A percentile compares a stretch with the other conserved stretches of the same genome.
These are phyloP conservation scores for Chrysopilus asiliformis DNA, from an alignment of 2,888 invertebrate genomes.

Conservation along the genomic window DNA sequence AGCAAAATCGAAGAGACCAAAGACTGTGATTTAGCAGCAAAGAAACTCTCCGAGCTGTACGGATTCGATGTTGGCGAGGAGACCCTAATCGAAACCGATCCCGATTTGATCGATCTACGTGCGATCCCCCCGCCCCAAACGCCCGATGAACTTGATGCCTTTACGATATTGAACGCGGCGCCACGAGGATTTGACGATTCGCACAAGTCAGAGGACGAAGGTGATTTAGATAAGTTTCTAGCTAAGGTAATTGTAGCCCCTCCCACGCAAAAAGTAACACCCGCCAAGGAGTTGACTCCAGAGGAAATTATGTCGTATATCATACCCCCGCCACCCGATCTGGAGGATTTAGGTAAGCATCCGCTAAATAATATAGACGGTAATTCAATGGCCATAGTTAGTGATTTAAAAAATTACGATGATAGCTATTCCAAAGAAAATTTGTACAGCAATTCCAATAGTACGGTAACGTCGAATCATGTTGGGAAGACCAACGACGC, in stretches of 20 bases:
- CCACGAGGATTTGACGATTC: constrained; percentile 66
- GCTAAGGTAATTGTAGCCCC: constrained; percentile 68
- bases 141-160: constrained; percentile 63
- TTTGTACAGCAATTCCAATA: constrained; percentile 41
- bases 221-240: constrained; percentile 67
- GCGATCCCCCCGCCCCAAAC: constrained; percentile 76
- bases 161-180: constrained; percentile 56
- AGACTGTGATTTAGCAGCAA: constrained; percentile 32
- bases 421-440: constrained; percentile 32
- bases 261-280: constrained; percentile 59
- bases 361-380: constrained; percentile 12
- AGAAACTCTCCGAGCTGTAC: constrained; percentile 34
- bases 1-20: constrained; percentile 40
- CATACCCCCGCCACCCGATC: constrained; percentile 62
- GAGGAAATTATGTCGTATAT: constrained; percentile 77
- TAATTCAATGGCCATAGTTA: constrained; percentile 28
- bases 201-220: constrained; percentile 22
- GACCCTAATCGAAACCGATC: constrained; percentile 50
- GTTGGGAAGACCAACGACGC: constrained; percentile 13
- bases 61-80: constrained; percentile 36
- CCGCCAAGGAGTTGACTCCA: constrained; percentile 62
- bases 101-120: constrained; percentile 81
- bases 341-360: constrained; percentile 33
- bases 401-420: constrained; percentile 33
- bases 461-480: constrained; percentile 5